Conservation (phyloP, 2,888 invertebrate species). For the Troides helena region DNA sequence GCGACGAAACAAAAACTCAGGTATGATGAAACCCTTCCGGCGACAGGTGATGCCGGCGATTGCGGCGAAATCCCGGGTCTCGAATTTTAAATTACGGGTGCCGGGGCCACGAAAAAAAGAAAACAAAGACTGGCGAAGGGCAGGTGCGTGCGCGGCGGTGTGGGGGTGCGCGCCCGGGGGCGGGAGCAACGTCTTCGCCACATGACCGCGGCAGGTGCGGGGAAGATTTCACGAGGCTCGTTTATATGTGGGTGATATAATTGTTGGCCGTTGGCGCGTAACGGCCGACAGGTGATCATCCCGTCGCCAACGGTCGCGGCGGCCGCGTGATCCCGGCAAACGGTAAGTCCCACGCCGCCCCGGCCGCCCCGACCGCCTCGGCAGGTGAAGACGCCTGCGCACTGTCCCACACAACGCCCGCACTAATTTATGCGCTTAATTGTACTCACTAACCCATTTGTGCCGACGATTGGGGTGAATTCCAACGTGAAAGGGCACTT, state of each 20-base stretch:
- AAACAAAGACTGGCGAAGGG: constrained; percentile 76
- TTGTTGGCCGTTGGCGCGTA: constrained; percentile 77
- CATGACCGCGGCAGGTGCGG: constrained; percentile 77
- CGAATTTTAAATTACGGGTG: constrained; percentile 75
- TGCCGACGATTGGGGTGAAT: constrained; percentile 3
- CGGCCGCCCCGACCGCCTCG: constrained; percentile 58
- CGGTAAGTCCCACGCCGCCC: constrained; percentile 74
- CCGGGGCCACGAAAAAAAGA: constrained; percentile 58
- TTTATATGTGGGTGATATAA: constrained; percentile 77
- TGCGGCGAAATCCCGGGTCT: constrained; percentile 73
- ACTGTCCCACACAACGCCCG: constrained; percentile 28
- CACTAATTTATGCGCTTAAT: constrained; percentile 49
- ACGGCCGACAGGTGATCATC: constrained; percentile 79
- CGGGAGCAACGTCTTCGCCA: constrained; percentile 76
- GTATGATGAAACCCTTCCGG: constrained; percentile 75
- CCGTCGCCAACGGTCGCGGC: constrained; percentile 68
- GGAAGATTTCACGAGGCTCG: constrained; percentile 70
- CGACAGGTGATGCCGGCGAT: constrained; percentile 77
- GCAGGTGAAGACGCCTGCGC: constrained; percentile 68
- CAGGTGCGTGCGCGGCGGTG: constrained; percentile 63
- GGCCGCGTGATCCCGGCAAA: constrained; percentile 68
- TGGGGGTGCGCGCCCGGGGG: constrained; percentile 29
- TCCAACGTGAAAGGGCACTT: constrained; percentile 8
- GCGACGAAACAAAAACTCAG: constrained; percentile 72
- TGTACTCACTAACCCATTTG: constrained; percentile 48